A percentile compares a stretch with the other conserved stretches of the same genome.
phyloP scores from a whole-genome alignment of 2,113 vertebrate genomes.

The Bos indicus region DNA sequence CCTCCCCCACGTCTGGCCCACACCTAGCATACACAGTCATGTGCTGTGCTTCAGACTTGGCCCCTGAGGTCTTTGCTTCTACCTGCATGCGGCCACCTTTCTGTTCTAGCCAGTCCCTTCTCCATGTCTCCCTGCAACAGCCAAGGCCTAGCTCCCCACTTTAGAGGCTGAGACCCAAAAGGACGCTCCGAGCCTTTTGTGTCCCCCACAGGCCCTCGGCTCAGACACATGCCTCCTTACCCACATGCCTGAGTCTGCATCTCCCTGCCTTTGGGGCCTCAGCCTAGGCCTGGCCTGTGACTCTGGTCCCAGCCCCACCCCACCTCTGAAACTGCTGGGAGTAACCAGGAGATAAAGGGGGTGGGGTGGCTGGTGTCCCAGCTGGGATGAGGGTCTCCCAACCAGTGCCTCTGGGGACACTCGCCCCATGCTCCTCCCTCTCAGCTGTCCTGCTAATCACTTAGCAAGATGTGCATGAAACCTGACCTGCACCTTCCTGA shows the following conservation, averaged over 20 bases:
- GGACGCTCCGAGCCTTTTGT: background rate
- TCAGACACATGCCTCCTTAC: background rate
- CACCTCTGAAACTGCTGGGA: background rate
- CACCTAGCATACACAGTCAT: background rate
- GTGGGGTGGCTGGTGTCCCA: background rate
- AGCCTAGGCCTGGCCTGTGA: background rate
- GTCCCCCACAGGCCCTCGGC: background rate
- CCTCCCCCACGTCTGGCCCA: background rate
- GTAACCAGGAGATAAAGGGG: background rate
- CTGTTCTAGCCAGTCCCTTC: background rate
- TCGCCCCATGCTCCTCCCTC: background rate
- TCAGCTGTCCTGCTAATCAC: background rate
- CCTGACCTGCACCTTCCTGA: background rate
- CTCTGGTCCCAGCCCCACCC: background rate
- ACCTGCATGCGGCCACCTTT: background rate
- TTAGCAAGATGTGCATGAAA: constrained; percentile 50
- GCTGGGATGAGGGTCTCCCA: background rate
- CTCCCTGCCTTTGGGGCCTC: background rate
- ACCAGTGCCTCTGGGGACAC: background rate
- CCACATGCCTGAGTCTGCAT: background rate
- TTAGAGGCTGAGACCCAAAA: background rate
- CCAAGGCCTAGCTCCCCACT: background rate
- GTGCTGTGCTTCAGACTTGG: background rate
- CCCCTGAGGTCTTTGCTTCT: background rate
- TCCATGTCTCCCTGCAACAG: background rate